Conservation (phyloP, 1,140 invertebrate species). For the Diachasmimorpha longicaudata region DNA sequence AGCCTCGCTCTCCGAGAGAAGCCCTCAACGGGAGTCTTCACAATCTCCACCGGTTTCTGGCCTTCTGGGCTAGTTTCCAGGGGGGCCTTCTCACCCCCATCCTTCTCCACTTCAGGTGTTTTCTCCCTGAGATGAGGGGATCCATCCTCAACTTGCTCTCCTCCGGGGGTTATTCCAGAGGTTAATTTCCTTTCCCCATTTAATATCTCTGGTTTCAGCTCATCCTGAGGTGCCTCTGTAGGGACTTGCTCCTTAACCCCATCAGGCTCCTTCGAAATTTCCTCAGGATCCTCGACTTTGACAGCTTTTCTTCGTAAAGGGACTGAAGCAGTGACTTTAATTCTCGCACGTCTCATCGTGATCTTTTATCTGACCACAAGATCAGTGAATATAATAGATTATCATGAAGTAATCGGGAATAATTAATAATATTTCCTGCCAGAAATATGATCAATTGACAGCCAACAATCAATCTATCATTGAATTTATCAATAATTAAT, state of each 20-base stretch:
- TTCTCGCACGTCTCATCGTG: slow-evolving; percentile 12
- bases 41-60: background rate
- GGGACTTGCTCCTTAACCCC: background rate
- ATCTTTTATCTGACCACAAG: no score
- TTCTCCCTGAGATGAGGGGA: background rate
- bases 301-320: background rate
- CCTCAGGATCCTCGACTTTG: background rate
- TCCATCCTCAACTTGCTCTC: background rate
- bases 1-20: background rate
- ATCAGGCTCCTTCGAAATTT: background rate
- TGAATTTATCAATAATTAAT: no score
- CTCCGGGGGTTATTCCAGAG: background rate
- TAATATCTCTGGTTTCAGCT: no score
- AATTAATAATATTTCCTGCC: no score
- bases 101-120: background rate
- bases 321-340: slow-evolving; percentile 10
- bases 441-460: no score
- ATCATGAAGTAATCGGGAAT: no score
- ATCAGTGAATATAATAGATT: no score
- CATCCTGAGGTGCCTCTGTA: background rate
- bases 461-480: no score
- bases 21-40: background rate
- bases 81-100: background rate
- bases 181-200: no score
- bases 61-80: background rate